Percentiles rank a stretch among this genome's conserved stretches.
Evolutionary conservation across 1,140 invertebrate genomes (phyloP).

Genomic region (Lamellibrachia luymesi): DNA sequence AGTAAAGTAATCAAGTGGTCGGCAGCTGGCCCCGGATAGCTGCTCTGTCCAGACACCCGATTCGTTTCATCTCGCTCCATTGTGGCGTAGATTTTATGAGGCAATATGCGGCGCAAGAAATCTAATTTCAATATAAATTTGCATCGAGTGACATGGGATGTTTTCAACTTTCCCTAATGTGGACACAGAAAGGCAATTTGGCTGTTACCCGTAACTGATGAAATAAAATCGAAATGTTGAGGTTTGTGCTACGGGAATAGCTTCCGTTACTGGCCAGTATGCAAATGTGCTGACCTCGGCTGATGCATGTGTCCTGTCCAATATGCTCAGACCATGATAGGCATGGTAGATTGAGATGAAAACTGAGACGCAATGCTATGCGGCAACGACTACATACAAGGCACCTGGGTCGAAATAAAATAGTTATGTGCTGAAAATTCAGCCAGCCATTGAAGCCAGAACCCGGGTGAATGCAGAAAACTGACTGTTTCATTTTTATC

Average conservation of each 20-base stretch:
- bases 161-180: not conserved
- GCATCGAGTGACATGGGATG: not conserved
- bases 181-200: not conserved
- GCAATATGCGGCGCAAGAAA: not conserved
- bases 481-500: not conserved
- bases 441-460: not conserved
- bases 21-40: not conserved
- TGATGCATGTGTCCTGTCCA: not conserved
- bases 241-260: not conserved
- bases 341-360: not conserved
- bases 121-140: slow-evolving; percentile 6
- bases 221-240: slow-evolving; percentile 1
- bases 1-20: not conserved
- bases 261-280: not conserved
- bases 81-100: not conserved
- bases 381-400: not conserved
- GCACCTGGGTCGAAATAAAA: not conserved
- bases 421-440: not conserved
- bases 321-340: not conserved
- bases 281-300: not conserved
- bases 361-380: not conserved
- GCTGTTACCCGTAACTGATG: not conserved
- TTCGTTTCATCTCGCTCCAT: not conserved
- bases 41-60: not conserved
- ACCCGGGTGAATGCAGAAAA: not conserved